Percentiles rank a stretch among this genome's conserved stretches.
Conservation (phyloP, 1,140 invertebrate genomes). For the Aricia agestis region DNA sequence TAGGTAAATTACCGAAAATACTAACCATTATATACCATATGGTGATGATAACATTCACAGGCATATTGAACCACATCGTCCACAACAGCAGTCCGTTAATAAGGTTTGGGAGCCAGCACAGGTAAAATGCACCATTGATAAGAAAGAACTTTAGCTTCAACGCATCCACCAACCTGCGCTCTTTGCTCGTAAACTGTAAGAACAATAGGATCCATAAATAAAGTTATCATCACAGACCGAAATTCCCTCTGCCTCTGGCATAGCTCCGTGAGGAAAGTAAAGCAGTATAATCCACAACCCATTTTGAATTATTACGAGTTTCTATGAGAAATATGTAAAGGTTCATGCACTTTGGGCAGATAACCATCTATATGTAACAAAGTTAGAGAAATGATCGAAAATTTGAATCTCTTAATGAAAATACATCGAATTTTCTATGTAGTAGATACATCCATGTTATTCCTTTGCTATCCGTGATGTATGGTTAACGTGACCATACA, state of each 20-base stretch:
- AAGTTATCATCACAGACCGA: conserved; percentile 14
- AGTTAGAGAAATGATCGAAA: no score
- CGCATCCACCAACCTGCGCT: conserved; percentile 82
- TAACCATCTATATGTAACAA: no score
- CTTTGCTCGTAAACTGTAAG: conserved; percentile 82
- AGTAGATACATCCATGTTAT: no score
- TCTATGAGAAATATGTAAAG: no score
- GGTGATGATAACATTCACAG: conserved; percentile 80
- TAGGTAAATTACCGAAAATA: neutral
- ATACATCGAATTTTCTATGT: no score
- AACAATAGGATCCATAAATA: conserved; percentile 13
- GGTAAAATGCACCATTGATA: conserved; percentile 86
- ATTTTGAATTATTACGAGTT: no score
- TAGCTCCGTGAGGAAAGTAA: neutral
- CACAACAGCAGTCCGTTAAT: conserved; percentile 86
- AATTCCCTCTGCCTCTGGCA: no score
- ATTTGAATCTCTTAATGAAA: no score
- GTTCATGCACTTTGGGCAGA: no score
- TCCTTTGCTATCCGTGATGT: no score
- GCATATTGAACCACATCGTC: conserved; percentile 85
- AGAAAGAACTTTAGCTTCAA: conserved; percentile 84
- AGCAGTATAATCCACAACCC: no score
- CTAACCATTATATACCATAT: conserved; percentile 90
- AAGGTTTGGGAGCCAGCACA: conserved; percentile 89
- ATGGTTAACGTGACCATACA: no score